Conservation (phyloP, 1,140 invertebrate genomes). For the Solenopsis invicta region DNA sequence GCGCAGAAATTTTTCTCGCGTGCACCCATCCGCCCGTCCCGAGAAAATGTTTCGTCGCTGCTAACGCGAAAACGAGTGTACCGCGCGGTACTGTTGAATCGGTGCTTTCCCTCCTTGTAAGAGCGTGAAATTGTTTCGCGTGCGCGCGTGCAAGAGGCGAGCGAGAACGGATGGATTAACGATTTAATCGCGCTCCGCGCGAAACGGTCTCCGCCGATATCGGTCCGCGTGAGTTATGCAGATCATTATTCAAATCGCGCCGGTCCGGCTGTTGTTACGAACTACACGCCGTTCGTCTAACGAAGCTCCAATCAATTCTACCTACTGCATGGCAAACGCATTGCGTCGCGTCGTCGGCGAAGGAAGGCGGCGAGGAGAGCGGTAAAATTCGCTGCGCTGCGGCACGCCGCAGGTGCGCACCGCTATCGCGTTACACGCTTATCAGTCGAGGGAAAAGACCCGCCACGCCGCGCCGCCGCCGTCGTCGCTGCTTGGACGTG, state of each 20-base stretch:
- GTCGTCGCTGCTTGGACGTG: neutral
- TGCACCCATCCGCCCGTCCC: conserved; percentile 27
- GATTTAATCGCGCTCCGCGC: conserved; percentile 30
- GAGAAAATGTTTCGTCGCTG: conserved; percentile 45
- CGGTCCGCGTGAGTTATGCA: conserved; percentile 47
- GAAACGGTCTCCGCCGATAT: conserved; percentile 29
- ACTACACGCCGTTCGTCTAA: conserved; percentile 23
- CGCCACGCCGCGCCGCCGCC: neutral
- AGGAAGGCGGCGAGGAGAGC: neutral
- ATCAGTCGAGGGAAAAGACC: conserved; percentile 36
- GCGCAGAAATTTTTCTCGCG: conserved; percentile 66
- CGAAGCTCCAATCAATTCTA: conserved; percentile 56
- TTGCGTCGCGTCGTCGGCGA: neutral
- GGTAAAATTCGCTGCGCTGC: conserved; percentile 3
- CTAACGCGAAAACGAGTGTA: neutral
- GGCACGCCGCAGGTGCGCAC: conserved; percentile 22
- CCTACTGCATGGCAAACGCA: neutral
- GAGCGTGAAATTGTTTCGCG: conserved; percentile 57
- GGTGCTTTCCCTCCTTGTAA: conserved; percentile 59
- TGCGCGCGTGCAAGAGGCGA: conserved; percentile 23
- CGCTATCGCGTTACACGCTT: conserved; percentile 57
- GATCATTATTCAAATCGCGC: conserved; percentile 50
- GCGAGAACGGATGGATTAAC: conserved; percentile 22
- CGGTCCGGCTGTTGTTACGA: conserved; percentile 11
- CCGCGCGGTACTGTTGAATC: conserved; percentile 10